phyloP scores from a whole-genome alignment of 2,113 vertebrate genomes.

The Regulus satrapa region DNA sequence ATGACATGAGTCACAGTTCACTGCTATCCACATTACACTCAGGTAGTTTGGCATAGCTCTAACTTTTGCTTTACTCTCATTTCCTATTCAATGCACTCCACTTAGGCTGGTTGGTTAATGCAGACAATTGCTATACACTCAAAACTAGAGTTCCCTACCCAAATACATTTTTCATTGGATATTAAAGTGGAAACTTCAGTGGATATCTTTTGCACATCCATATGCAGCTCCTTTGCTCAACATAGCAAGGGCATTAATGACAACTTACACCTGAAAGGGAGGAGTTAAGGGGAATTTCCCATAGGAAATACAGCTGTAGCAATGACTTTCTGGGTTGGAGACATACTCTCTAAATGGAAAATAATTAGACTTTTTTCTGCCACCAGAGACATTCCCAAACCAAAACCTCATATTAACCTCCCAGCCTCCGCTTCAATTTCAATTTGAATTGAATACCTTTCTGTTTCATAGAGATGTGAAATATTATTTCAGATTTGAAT shows the following conservation, averaged over 20 bases:
- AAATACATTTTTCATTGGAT: conserved; percentile 56
- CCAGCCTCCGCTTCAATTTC: conserved; percentile 19
- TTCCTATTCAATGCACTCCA: conserved; percentile 54
- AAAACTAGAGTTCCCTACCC: conserved; percentile 44
- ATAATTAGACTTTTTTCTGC: conserved; percentile 18
- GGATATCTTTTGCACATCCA: conserved; percentile 1
- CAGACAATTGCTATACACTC: conserved; percentile 28
- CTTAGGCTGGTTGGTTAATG: conserved; percentile 45
- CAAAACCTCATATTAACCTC: conserved; percentile 31
- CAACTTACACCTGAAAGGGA: neutral
- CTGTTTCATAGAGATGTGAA: conserved; percentile 2
- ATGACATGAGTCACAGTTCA: conserved; percentile 57
- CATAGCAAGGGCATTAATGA: neutral
- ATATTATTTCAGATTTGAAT: conserved; percentile 3
- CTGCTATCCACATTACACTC: conserved; percentile 56
- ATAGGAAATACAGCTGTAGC: neutral
- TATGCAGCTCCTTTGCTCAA: conserved; percentile 23
- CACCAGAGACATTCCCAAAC: neutral
- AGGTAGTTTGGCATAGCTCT: conserved; percentile 32
- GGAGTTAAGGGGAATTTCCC: conserved; percentile 47
- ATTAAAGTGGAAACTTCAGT: conserved; percentile 41
- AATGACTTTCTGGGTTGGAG: neutral
- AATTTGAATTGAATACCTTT: conserved; percentile 32
- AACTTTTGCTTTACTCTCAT: conserved; percentile 47
- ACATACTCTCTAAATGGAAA: conserved; percentile 30